A percentile compares a stretch with the other conserved stretches of the same genome.
These are phyloP conservation scores for Anarsia innoxiella DNA, from an alignment of 2,888 invertebrate genomes.

Conservation along the genomic window DNA sequence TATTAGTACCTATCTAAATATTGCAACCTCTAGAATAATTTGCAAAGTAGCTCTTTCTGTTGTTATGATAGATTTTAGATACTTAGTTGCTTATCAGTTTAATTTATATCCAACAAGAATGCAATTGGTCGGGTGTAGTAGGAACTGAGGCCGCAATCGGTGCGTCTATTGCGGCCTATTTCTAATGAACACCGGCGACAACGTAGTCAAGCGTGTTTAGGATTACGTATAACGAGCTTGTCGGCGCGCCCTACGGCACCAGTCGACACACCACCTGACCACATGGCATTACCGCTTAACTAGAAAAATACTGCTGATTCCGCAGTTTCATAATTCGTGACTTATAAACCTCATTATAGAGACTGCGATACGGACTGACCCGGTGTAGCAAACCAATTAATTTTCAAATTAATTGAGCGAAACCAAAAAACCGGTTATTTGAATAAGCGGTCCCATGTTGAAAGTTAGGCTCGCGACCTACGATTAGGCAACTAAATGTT, in stretches of 20 bases:
- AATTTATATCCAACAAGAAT: no score
- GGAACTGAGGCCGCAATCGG: background rate
- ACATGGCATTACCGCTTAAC: background rate
- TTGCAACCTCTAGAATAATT: no score
- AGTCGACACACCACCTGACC: background rate
- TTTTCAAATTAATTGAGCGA: conserved; percentile 63
- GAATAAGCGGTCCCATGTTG: conserved; percentile 49
- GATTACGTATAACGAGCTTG: background rate
- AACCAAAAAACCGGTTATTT: conserved; percentile 52
- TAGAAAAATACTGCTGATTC: conserved; percentile 11
- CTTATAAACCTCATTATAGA: conserved; percentile 47
- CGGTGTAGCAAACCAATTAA: conserved; percentile 54
- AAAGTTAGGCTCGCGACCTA: conserved; percentile 61
- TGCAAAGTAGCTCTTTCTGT: no score
- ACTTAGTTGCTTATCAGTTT: no score
- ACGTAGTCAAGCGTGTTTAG: conserved; percentile 14
- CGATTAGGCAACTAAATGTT: conserved; percentile 54
- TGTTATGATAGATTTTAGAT: no score
- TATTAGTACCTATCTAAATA: no score
- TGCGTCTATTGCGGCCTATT: conserved; percentile 17
- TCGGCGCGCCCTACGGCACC: background rate
- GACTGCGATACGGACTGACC: conserved; percentile 39
- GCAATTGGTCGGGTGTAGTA: conserved; percentile 4
- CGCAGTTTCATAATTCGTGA: conserved; percentile 43
- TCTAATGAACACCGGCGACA: conserved; percentile 20